Percentiles rank a stretch among this genome's conserved stretches.
Conservation (phyloP, 2,797 vertebrate species). For the Zalophus californianus region DNA sequence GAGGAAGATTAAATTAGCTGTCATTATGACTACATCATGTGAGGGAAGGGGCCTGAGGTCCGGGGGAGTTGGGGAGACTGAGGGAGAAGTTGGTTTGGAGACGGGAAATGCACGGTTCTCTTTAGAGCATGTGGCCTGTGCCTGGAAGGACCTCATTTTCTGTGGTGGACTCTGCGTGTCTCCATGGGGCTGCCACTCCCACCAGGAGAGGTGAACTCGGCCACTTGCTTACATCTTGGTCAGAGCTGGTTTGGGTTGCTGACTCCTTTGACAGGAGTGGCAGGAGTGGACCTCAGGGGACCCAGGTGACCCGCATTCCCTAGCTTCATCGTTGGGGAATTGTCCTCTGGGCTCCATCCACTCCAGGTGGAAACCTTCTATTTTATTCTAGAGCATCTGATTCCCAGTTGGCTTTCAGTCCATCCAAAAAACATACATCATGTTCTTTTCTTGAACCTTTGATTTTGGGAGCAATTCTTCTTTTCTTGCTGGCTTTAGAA, state of each 20-base stretch:
- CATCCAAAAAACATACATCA: neutral
- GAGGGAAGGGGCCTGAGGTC: neutral
- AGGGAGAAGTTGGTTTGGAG: rapidly evolving
- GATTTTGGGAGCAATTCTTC: neutral
- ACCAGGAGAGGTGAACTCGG: neutral
- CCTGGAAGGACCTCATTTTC: neutral
- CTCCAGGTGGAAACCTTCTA: neutral
- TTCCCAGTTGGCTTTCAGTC: neutral
- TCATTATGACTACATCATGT: too few relatives aligned
- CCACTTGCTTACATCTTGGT: neutral
- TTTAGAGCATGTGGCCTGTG: neutral
- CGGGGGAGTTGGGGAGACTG: neutral
- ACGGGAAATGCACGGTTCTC: neutral
- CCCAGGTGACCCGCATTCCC: rapidly evolving
- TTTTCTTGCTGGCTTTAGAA: neutral
- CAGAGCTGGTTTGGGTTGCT: neutral
- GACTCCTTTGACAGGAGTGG: neutral
- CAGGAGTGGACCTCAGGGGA: neutral
- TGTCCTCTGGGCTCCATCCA: neutral
- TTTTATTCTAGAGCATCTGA: neutral
- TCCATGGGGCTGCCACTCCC: neutral
- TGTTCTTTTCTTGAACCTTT: neutral
- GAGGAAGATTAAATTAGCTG: too few relatives aligned
- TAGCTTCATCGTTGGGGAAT: neutral
- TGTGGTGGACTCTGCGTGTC: neutral